phyloP scores from a whole-genome alignment of 2,113 vertebrate species.

The Cyanoderma ruficeps region DNA sequence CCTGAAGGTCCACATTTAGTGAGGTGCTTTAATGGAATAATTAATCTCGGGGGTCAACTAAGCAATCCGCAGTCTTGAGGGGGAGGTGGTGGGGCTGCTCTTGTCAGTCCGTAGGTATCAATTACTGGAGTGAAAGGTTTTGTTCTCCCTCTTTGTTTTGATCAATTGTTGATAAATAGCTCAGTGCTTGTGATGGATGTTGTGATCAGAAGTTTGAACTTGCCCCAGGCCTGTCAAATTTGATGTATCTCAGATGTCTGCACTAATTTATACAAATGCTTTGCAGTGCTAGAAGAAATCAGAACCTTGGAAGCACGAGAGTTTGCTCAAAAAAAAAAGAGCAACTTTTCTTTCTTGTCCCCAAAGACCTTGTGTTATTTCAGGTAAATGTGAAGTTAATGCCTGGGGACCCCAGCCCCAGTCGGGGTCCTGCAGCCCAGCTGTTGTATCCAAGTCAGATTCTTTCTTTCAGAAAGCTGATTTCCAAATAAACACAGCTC shows the following conservation, averaged over 20 bases:
- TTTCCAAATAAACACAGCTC: neutral
- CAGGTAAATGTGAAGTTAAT: neutral
- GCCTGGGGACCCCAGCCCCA: neutral
- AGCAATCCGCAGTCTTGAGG: neutral
- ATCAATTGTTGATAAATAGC: constrained; percentile 57
- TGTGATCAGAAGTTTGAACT: constrained; percentile 48
- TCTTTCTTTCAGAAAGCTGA: neutral
- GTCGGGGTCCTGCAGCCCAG: neutral
- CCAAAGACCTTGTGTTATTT: neutral
- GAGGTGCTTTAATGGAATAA: neutral
- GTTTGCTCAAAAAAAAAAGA: neutral
- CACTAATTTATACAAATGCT: constrained; percentile 50
- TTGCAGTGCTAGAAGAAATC: neutral
- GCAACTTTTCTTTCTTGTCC: neutral
- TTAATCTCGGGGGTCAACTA: neutral
- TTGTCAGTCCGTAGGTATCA: neutral
- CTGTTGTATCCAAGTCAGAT: neutral
- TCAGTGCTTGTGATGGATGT: constrained; percentile 50
- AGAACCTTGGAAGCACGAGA: neutral
- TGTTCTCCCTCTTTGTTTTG: constrained; percentile 18
- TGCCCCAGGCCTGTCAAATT: constrained; percentile 20
- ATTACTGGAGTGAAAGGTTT: constrained; percentile 12
- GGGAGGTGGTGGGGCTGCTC: neutral
- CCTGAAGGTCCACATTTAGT: neutral
- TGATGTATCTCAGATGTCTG: constrained; percentile 50